Evolutionary conservation across 2,113 vertebrate genomes (phyloP).

Genomic region (Odobenus rosmarus): DNA sequence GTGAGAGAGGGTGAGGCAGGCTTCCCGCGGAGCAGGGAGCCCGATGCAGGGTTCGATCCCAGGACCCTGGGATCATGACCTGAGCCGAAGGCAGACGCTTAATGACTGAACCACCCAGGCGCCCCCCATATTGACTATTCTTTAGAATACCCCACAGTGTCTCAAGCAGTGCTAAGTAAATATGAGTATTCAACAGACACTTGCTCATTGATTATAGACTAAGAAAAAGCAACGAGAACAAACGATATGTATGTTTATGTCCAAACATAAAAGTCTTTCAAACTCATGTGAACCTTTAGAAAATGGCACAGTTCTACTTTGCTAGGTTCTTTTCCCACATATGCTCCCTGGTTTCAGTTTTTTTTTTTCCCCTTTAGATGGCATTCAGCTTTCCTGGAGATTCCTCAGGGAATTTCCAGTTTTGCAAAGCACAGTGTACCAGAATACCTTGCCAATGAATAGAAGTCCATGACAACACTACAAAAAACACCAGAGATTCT

Average conservation of each 20-base stretch:
- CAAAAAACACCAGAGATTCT: background rate
- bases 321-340: background rate
- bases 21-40: too few species aligned
- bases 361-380: background rate
- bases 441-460: background rate
- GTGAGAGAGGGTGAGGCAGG: too few species aligned
- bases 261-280: background rate
- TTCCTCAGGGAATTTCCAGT: slow-evolving; percentile 76
- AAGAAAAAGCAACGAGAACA: background rate
- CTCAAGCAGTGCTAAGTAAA: background rate
- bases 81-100: too few species aligned
- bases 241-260: background rate
- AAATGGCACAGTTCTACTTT: background rate
- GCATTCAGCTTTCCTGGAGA: slow-evolving; percentile 14
- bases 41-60: too few species aligned
- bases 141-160: background rate
- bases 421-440: slow-evolving; percentile 36
- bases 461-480: slow-evolving; percentile 17
- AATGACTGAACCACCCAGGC: too few species aligned
- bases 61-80: too few species aligned
- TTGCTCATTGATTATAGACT: background rate
- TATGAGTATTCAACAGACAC: background rate
- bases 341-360: background rate
- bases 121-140: background rate
- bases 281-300: background rate